Evolutionary conservation across 2,888 invertebrate genomes (phyloP).

Genomic region (Meta bourneti): DNA sequence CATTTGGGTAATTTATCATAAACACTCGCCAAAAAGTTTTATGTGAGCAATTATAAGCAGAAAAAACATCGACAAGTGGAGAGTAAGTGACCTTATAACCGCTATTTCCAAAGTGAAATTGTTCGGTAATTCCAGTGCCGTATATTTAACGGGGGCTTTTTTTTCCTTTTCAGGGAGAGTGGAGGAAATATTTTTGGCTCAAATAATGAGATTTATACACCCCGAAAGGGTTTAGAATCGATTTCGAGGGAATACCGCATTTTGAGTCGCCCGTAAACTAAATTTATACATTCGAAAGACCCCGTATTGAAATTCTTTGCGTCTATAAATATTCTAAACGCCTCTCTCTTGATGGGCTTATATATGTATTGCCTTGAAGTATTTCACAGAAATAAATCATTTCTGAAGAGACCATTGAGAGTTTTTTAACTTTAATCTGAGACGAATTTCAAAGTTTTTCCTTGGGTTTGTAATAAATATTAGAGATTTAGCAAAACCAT

Average conservation of each 20-base stretch:
- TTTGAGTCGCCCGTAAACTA: not conserved
- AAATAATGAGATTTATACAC: not conserved
- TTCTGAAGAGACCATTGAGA: not conserved
- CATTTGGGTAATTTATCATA: slow-evolving; percentile 48
- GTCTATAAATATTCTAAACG: not conserved
- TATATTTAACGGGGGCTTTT: no score
- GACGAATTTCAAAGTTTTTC: not conserved
- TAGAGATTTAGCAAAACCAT: no score
- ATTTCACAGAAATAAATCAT: not conserved
- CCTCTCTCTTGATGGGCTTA: not conserved
- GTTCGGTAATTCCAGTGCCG: no score
- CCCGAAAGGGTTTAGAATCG: not conserved
- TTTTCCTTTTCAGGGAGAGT: not conserved
- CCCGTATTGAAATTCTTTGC: not conserved
- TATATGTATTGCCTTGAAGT: not conserved
- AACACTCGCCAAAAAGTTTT: slow-evolving; percentile 15
- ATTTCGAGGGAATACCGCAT: not conserved
- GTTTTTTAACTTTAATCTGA: not conserved
- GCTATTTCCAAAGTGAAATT: no score
- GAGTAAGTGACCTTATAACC: no score
- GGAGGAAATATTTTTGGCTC: not conserved
- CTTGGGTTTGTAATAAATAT: no score
- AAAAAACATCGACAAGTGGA: no score
- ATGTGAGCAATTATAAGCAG: not conserved
- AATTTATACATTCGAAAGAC: not conserved